Base-by-base conservation (phyloP, 30 jellyfish, hydroid and myxozoan species). In the Cassiopea andromeda region DNA sequence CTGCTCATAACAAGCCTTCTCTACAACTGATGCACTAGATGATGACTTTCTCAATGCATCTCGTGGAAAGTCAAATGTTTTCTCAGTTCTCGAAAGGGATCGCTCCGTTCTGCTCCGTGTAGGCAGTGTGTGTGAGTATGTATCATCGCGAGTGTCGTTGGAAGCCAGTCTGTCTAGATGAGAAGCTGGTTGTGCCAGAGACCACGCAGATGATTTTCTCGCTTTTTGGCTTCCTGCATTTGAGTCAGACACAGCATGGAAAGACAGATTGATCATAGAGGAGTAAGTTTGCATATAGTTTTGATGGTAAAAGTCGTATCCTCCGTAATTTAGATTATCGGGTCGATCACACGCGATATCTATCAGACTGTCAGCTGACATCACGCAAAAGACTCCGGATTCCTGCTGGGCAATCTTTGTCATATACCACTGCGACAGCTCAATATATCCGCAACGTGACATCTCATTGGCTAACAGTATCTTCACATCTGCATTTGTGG, bases 381-480 rank as follows among this genome's bases (percentile, higher is more conserved):
- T 83, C 45, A 93, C 91, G 67, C 84, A 89, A 45, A 84, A 82
- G 8, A 84, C 91, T n/a, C 97, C 98, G 17, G 87, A 49, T 13
- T 85, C 98, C 45, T 89, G 96, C 48, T 89, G 93, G 12, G 98
- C 85, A 46, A 93, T 69, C 61, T 85, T 89, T 7, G 90, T 84
- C 91, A 89, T 93, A 68, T 94, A 94, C 99, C 99, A 94, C 72
- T 91, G 99, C 8, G 97, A 90, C 70, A 94, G 73, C 91, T 94
- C 99, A 9, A 85, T 61, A 60, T 94, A 94, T 5, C 99, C 99
- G 43, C 89, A 79, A 1, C 97, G 87, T 19, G 96, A 79, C 98
- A 94, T 91, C 38, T 90, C 98, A 46, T 87, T 81, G 4, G 97
- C 93, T 46, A 94, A 60, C 60, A 92, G 76, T 88, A 82, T 84